A percentile compares a stretch with the other conserved stretches of the same genome.
phyloP scores from a whole-genome alignment of 1,140 invertebrate genomes.

The Helicoverpa armigera region DNA sequence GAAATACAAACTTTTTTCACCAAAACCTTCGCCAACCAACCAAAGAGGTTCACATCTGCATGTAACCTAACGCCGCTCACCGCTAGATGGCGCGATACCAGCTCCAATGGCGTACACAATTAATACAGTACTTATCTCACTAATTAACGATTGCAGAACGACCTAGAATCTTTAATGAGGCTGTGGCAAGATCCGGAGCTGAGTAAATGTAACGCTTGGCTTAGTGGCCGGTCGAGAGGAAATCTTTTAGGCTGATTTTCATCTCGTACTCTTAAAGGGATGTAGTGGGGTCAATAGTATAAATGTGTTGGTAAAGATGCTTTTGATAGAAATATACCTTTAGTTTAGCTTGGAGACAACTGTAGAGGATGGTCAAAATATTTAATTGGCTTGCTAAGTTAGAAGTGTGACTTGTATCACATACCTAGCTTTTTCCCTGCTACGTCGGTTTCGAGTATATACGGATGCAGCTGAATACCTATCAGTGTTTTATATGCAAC shows the following conservation, averaged over 20 bases:
- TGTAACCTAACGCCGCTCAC: constrained; percentile 58
- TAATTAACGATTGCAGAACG: constrained; percentile 84
- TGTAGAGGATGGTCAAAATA: too few species aligned
- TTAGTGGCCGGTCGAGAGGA: constrained; percentile 16
- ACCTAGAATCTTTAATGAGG: constrained; percentile 85
- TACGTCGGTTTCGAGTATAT: too few species aligned
- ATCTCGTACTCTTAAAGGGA: background rate
- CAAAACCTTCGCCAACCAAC: background rate
- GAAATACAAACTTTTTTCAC: background rate
- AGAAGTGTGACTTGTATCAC: too few species aligned
- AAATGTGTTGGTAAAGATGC: too few species aligned
- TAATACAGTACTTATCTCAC: constrained; percentile 82
- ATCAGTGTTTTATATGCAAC: too few species aligned
- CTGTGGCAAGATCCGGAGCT: constrained; percentile 76
- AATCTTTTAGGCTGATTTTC: constrained; percentile 23
- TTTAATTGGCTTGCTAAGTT: too few species aligned
- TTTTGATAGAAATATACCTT: too few species aligned
- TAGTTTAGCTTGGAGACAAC: too few species aligned
- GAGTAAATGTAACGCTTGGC: constrained; percentile 30
- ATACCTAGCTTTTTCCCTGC: too few species aligned
- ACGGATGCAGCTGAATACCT: too few species aligned
- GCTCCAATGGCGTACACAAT: constrained; percentile 81
- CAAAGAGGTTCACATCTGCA: constrained; percentile 34
- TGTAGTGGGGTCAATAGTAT: too few species aligned
- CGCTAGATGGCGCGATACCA: constrained; percentile 75